These are phyloP conservation scores for Calcarius lapponicus DNA, from an alignment of 2,797 vertebrate species.

Conservation along the genomic window DNA sequence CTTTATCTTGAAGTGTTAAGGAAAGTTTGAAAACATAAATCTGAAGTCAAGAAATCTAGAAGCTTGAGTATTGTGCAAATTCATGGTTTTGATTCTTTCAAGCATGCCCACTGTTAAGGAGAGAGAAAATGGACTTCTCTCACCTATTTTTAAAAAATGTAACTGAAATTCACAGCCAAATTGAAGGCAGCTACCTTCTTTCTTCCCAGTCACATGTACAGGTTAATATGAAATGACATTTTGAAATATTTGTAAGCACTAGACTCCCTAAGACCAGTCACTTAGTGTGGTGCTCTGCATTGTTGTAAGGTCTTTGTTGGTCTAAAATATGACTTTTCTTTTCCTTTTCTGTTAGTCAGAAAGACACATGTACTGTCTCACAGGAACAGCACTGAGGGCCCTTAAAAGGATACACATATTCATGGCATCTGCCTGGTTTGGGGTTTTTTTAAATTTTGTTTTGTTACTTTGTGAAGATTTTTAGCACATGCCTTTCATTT, in stretches of 20 bases:
- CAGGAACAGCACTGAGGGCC: not conserved
- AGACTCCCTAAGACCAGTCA: not conserved
- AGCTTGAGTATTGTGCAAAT: not conserved
- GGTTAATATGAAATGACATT: not conserved
- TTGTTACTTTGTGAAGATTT: not conserved
- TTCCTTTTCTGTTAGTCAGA: not conserved
- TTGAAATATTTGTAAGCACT: not conserved
- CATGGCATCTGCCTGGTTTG: not conserved
- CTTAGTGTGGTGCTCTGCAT: not conserved
- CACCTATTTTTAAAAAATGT: not conserved
- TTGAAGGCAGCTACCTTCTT: not conserved
- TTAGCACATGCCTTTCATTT: not conserved
- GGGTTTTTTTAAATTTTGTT: accelerated
- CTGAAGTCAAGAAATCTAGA: not conserved
- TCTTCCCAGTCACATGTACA: not conserved
- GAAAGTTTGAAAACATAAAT: not conserved
- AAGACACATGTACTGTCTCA: not conserved
- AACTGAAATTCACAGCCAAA: not conserved
- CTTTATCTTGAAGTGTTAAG: not conserved
- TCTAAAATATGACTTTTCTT: not conserved
- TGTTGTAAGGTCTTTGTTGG: not conserved
- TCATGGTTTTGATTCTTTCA: not conserved
- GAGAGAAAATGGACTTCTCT: not conserved
- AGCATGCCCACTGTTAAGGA: not conserved
- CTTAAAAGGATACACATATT: not conserved